Base-by-base conservation (phyloP, 2,797 vertebrate genomes). In the Enteromius unitaeniatus region DNA sequence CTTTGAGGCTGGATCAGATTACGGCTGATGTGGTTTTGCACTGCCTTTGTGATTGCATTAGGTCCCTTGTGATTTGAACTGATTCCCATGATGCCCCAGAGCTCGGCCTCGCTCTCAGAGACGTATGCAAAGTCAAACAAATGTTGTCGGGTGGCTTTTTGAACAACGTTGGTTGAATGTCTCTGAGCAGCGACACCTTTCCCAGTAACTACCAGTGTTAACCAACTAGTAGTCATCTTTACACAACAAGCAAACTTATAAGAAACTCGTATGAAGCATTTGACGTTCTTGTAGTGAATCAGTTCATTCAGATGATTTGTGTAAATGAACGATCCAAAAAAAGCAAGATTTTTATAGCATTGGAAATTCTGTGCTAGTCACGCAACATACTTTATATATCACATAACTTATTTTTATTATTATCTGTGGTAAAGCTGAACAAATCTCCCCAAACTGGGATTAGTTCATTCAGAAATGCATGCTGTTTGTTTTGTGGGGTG, bases 1-100 rank as follows among this genome's bases (percentile, higher is more conserved):
- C 80, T 80, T 68, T 75, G 62, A 58, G 65, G 23, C 40, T 28
- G 55, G 76, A n/a, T 88, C 85, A 42, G 80, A 77, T 91, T 87
- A 87, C 88, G 81, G 19, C 7, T 68, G 62, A 85, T 87, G 26
- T 75, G 23, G 84, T 13, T 51, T 47, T 45, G 60, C 65, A 86
- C 19, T 78, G 65, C 70, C 58, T 68, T 77, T 83, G 42, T 31
- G 37, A 62, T 53, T 37, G 28, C 79, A 88, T 78, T 58, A 74
- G 37, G 31, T 78, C 23, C 51, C 19, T 11, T 6, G 1, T 77
- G 3, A 85, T 78, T 60, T 42, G 86, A 49, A 19, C 69, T 1
- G 34, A 45, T 76, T 78, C 75, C 40, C 75, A 70, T 84, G 51
- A 84, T 70, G 21, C 42, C 80, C 3, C 21, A 28, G 45, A 19